Conservation (phyloP, 2,113 vertebrate genomes). For the Cyrtonyx montezumae region DNA sequence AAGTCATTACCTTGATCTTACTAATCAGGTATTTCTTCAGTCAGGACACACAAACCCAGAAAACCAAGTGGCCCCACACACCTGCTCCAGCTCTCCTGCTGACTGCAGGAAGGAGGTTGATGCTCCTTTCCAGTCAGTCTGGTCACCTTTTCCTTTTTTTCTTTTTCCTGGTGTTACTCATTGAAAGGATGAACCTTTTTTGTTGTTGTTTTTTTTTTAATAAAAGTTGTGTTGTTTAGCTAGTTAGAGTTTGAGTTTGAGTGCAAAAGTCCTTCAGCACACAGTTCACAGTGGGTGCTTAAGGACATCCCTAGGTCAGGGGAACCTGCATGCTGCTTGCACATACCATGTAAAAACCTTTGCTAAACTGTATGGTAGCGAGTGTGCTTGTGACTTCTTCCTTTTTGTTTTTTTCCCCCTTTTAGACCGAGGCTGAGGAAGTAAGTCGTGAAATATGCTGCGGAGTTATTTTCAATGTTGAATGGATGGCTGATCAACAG, state of each 20-base stretch:
- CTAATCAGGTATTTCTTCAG: not conserved
- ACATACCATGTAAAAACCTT: not conserved
- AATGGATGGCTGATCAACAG: accelerated
- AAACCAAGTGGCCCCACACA: not conserved
- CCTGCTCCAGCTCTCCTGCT: not conserved
- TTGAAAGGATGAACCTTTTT: not conserved
- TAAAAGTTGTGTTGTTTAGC: not conserved
- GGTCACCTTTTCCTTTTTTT: not conserved
- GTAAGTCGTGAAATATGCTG: not conserved
- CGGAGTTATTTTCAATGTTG: not conserved
- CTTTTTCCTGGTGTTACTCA: not conserved
- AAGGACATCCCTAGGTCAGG: not conserved
- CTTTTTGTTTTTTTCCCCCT: not conserved
- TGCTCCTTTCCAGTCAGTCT: not conserved
- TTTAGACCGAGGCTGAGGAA: conserved; percentile 30
- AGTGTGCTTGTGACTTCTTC: not conserved
- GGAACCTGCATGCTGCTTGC: not conserved
- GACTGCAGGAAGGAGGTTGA: not conserved
- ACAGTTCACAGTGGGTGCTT: accelerated
- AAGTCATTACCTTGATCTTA: not conserved
- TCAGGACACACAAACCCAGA: not conserved
- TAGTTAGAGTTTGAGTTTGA: not conserved
- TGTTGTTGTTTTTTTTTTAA: not conserved
- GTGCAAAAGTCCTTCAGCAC: not conserved
- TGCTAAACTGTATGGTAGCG: not conserved